Conservation (phyloP, 2,888 invertebrate species). For the Epirrhoe tristata region DNA sequence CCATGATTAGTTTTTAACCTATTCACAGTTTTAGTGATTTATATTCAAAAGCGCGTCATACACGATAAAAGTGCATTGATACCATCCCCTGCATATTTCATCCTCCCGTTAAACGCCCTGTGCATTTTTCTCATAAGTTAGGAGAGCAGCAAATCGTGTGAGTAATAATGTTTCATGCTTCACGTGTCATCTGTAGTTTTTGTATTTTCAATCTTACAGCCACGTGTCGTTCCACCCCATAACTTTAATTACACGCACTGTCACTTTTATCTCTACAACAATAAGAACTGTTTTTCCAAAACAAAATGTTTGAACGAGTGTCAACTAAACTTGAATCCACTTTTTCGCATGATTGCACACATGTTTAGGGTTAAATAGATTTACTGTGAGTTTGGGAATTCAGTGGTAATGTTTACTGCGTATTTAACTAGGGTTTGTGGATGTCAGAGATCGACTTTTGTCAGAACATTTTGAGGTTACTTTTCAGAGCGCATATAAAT, state of each 20-base stretch:
- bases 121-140: slow-evolving; percentile 27
- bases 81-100: slow-evolving; percentile 1
- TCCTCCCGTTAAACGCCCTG: background rate
- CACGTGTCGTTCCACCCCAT: slow-evolving; percentile 60
- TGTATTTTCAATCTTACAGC: slow-evolving; percentile 56
- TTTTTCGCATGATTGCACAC: slow-evolving; percentile 78
- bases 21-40: too few relatives aligned
- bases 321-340: slow-evolving; percentile 69
- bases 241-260: slow-evolving; percentile 42
- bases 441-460: slow-evolving; percentile 26
- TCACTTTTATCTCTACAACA: slow-evolving; percentile 38
- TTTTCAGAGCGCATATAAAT: too few relatives aligned
- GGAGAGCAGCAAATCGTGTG: slow-evolving; percentile 41
- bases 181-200: slow-evolving; percentile 57
- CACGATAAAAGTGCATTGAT: slow-evolving; percentile 3
- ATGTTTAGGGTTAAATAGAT: slow-evolving; percentile 60
- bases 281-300: slow-evolving; percentile 45
- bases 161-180: slow-evolving; percentile 56
- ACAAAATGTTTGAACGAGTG: slow-evolving; percentile 65
- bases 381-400: slow-evolving; percentile 43
- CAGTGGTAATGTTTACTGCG: slow-evolving; percentile 40
- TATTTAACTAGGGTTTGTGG: slow-evolving; percentile 35
- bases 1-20: too few relatives aligned
- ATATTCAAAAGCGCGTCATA: background rate
- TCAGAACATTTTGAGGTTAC: too few relatives aligned